A percentile compares a stretch with the other conserved stretches of the same genome.
phyloP scores from a whole-genome alignment of 92 coral and sea anemone genomes.

The Epizoanthus stellaris region DNA sequence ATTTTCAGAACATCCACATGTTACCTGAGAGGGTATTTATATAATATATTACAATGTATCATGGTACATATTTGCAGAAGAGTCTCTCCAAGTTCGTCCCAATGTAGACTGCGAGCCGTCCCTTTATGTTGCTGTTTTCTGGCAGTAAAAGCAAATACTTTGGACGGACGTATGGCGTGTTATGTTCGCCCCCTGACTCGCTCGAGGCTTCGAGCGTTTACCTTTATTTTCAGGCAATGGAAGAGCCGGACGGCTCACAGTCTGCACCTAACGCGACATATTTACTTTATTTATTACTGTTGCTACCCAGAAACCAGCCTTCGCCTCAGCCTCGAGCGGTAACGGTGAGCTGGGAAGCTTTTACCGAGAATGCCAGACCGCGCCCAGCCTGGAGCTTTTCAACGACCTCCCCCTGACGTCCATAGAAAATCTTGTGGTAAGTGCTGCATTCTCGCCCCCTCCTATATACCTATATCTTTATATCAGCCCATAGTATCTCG shows the following conservation, averaged over 20 bases:
- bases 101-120: too few relatives aligned
- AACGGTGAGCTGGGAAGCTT: constrained; percentile 92
- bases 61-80: too few relatives aligned
- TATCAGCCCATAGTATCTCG: too few relatives aligned
- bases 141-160: too few relatives aligned
- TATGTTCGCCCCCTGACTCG: background rate
- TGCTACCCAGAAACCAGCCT: constrained; percentile 86
- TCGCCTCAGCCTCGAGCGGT: constrained; percentile 79
- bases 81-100: too few relatives aligned
- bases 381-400: constrained; percentile 86
- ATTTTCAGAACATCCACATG: too few relatives aligned
- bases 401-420: constrained; percentile 59
- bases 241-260: background rate
- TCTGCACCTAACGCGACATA: background rate
- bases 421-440: constrained; percentile 80
- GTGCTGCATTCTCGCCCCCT: background rate
- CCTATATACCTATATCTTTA: too few relatives aligned
- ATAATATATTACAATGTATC: too few relatives aligned
- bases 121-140: too few relatives aligned
- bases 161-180: background rate
- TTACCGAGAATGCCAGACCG: constrained; percentile 93
- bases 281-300: background rate
- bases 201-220: background rate
- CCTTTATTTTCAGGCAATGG: background rate
- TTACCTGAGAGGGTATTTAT: too few relatives aligned